Base-by-base conservation (phyloP, 2,888 invertebrate species). In the Ganaspis brasiliensis region DNA sequence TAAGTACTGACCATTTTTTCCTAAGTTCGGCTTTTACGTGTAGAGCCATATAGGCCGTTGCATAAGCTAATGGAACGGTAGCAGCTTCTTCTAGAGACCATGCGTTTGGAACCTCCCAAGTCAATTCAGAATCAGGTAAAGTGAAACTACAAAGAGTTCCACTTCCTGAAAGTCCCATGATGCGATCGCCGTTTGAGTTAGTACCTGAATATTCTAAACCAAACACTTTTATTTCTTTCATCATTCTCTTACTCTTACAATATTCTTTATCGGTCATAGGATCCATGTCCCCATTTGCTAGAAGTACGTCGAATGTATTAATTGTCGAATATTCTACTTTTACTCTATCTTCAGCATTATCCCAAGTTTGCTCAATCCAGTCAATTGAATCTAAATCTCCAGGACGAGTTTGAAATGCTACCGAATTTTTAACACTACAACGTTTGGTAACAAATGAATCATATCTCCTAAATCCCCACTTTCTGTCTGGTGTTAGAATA, bases 291-390 rank as follows among this genome's bases (percentile, higher is more conserved):
- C 97, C 98, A 0, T 97, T 96, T 0, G 98, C 97, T 0, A 96
- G 1, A 1, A 21, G 40, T 0, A 78, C 45, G 24, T 81, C 81
- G 49, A 55, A 93, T 94, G 98, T 98, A 92, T 99, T 99, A 14
- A 99, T 90, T 0, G 98, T 94, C 0, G 97, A 92, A 88, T 96
- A 97, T 86, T 95, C 94, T 0, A 96, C 94, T 90, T 94, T 89
- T 0, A 93, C 92, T 0, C 24, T 57, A 14, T 10, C 12, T 1
- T 82, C 71, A 4, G 56, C 56, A 19, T 82, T 49, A 12, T 80
- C 52, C 1, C 70, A 19, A 4, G 85, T 57, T 0, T 93, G 92
- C 0, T 96, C 96, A 9, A 97, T 91, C 97, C 97, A 98, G 14
- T 92, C 93, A 57, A 99, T 89, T 1, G 96, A 96, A 0, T 97